Evolutionary conservation across 2,113 vertebrate species (phyloP), one percentile per base, ranked within the genome.

Genomic region (Oxyura jamaicensis): DNA sequence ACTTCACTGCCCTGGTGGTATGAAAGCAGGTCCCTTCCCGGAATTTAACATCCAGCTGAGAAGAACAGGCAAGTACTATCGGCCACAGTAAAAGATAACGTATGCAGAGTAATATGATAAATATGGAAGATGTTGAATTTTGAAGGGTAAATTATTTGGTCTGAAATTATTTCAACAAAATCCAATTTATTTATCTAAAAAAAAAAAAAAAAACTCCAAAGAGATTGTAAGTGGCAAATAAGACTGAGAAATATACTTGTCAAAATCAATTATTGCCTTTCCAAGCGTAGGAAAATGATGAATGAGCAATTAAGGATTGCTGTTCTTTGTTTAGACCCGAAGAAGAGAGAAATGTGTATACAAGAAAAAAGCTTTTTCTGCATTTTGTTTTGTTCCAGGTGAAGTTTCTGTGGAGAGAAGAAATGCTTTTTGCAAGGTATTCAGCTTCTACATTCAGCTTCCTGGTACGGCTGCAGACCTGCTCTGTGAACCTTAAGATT

Each of bases 251-350:
- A 98, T 97, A 97, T 96, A 98, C 97, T 98, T 97, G 25, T 94
- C 96, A 78, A 97, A 96, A 66, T 96, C 82, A 35, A 92, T 88
- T 21, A 96, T 66, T 58, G 98, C 95, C 74, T 93, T 97, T 84
- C 97, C 98, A 83, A 96, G 50, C 36, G 96, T 97, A 52, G 93
- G 96, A 82, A 95, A 60, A 98, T 84, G 60, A 94, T 94, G 56
- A 98, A 85, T 5, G 98, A 98, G 90, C 98, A 98, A 52, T 71
- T 86, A 83, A 98, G 91, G 35, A 94, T 65, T n/a, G 96, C 86
- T 11, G 74, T 81, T 55, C 96, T 96, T 90, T 98, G 96, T 17
- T 76, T 81, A 58, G 75, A 96, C 19, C 39, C 46, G 44, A 53
- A 67, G 93, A 86, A 65, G 42, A 91, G 33, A 78, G 9, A 17